Evolutionary conservation across 1,140 invertebrate species (phyloP).

Genomic region (Venturia canescens): DNA sequence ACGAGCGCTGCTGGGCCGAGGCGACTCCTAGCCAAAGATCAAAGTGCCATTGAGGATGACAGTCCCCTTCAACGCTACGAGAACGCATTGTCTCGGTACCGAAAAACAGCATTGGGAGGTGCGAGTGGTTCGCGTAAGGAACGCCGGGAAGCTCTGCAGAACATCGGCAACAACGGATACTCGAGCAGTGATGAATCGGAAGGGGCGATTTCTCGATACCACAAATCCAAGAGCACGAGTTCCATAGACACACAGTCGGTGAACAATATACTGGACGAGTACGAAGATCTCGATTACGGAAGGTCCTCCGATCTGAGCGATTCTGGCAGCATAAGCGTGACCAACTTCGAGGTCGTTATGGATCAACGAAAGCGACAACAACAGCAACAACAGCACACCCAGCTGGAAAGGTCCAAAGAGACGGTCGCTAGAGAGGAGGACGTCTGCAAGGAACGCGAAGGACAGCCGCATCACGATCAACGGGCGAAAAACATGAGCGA

Average conservation of each 20-base stretch:
- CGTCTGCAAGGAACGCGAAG: conserved; percentile 32
- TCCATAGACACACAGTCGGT: conserved; percentile 69
- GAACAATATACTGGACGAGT: conserved; percentile 69
- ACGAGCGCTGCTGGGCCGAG: background rate
- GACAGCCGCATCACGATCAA: conserved; percentile 34
- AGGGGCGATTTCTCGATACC: conserved; percentile 53
- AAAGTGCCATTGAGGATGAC: conserved; percentile 21
- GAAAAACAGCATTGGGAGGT: conserved; percentile 32
- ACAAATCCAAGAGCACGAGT: conserved; percentile 68
- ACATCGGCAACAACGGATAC: conserved; percentile 42
- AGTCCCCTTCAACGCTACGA: conserved; percentile 44
- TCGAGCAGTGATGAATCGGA: conserved; percentile 65
- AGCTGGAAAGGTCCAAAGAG: conserved; percentile 20
- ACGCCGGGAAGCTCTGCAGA: conserved; percentile 14
- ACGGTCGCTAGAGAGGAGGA: conserved; percentile 10
- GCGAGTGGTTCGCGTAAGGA: conserved; percentile 21
- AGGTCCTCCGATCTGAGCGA: conserved; percentile 65
- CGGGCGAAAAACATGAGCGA: conserved; percentile 50
- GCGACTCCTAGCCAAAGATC: conserved; percentile 24
- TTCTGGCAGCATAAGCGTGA: conserved; percentile 59
- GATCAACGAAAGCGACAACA: conserved; percentile 52
- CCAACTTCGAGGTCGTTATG: conserved; percentile 63
- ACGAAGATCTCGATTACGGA: conserved; percentile 65
- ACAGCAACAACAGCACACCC: conserved; percentile 35
- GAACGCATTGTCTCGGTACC: conserved; percentile 41